Conservation (phyloP, 1,140 invertebrate species). For the Aleiodes sp. region DNA sequence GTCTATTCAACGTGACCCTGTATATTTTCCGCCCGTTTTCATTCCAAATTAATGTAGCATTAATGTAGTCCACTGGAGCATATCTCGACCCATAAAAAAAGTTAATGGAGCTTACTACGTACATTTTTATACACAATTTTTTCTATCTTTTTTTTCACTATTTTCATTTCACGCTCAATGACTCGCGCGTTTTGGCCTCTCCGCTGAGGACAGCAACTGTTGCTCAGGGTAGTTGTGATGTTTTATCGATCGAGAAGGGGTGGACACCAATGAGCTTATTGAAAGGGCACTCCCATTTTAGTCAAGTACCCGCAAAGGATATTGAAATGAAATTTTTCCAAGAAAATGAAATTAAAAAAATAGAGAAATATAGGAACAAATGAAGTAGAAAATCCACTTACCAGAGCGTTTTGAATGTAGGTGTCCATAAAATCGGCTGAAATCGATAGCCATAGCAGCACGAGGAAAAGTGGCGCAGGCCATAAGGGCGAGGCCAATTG, state of each 20-base stretch:
- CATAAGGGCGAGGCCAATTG: constrained; percentile 55
- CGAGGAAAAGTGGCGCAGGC: constrained; percentile 67
- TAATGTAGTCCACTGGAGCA: no score
- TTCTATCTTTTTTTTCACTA: background rate
- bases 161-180: no score
- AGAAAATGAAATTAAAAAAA: background rate
- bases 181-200: background rate
- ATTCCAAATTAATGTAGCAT: no score
- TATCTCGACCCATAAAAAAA: no score
- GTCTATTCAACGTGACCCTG: no score
- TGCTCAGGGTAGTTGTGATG: constrained; percentile 31
- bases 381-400: constrained; percentile 56
- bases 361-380: background rate
- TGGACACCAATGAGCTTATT: constrained; percentile 3
- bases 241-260: constrained; percentile 35
- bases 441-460: constrained; percentile 72
- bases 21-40: background rate
- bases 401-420: constrained; percentile 72
- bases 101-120: no score
- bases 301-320: no score
- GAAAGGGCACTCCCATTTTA: constrained; percentile 41
- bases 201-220: constrained; percentile 32
- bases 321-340: background rate
- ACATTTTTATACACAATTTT: background rate
- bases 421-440: constrained; percentile 75